Evolutionary conservation across 1,140 invertebrate genomes (phyloP).

Genomic region (Trichomalopsis sarcophagae): DNA sequence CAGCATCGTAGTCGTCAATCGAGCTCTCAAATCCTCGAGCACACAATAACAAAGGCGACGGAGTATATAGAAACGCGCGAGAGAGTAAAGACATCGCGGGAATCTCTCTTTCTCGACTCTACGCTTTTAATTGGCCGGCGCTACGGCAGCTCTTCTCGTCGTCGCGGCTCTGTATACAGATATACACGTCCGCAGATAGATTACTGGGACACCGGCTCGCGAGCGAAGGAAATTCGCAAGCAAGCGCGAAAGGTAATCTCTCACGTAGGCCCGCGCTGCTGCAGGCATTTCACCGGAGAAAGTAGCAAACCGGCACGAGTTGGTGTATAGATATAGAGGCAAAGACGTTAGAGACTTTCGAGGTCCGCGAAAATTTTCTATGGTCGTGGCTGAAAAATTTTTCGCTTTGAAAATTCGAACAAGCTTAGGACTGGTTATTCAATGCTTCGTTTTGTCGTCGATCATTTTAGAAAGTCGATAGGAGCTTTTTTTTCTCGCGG

Average conservation of each 20-base stretch:
- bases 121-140: slow-evolving; percentile 50
- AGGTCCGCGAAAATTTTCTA: neutral
- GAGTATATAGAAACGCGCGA: neutral
- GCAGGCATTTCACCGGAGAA: slow-evolving; percentile 71
- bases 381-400: too few species aligned
- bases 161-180: neutral
- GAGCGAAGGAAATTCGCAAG: slow-evolving; percentile 49
- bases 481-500: neutral
- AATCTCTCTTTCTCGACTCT: neutral
- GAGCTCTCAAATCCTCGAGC: too few species aligned
- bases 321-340: too few species aligned
- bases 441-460: neutral
- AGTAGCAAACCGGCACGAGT: slow-evolving; percentile 62
- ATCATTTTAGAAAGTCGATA: slow-evolving; percentile 38
- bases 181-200: slow-evolving; percentile 31
- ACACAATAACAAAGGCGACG: neutral
- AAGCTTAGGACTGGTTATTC: neutral
- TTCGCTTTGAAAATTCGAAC: too few species aligned
- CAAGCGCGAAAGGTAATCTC: slow-evolving; percentile 64
- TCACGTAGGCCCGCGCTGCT: slow-evolving; percentile 64
- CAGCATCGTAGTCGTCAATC: too few species aligned
- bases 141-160: too few species aligned
- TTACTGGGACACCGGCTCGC: slow-evolving; percentile 43
- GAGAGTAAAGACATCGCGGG: neutral
- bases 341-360: slow-evolving; percentile 15